A percentile compares a stretch with the other conserved stretches of the same genome.
These are phyloP conservation scores for Nasonia vitripennis DNA, from an alignment of 1,140 invertebrate species.

Conservation along the genomic window DNA sequence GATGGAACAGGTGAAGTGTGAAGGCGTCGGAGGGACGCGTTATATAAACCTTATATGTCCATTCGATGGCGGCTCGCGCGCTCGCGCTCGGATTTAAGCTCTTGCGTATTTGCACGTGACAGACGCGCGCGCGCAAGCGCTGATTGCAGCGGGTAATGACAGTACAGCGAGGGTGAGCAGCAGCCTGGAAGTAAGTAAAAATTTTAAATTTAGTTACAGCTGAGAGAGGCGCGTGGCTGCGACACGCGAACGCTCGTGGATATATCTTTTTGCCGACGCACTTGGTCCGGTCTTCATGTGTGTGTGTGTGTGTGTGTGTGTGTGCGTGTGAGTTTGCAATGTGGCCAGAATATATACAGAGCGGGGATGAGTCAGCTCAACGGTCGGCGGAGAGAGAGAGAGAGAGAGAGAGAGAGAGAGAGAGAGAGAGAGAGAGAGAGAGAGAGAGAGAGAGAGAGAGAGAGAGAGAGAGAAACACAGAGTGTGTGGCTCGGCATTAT, in stretches of 20 bases:
- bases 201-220: constrained; percentile 76
- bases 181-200: constrained; percentile 76
- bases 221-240: constrained; percentile 63
- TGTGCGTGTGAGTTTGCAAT: constrained; percentile 62
- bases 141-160: constrained; percentile 76
- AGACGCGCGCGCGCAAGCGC: constrained; percentile 54
- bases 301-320: constrained; percentile 30
- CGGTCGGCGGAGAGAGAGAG: constrained; percentile 55
- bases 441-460: background rate
- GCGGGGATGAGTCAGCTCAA: constrained; percentile 70
- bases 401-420: constrained; percentile 54
- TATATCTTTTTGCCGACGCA: constrained; percentile 50
- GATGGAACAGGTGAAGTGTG: constrained; percentile 62
- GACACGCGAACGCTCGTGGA: constrained; percentile 53
- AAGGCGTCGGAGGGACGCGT: constrained; percentile 58
- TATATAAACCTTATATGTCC: background rate
- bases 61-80: background rate
- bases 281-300: constrained; percentile 14
- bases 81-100: background rate
- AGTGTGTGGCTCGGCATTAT: constrained; percentile 52
- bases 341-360: constrained; percentile 61
- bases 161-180: constrained; percentile 71
- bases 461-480: constrained; percentile 55
- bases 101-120: constrained; percentile 8
- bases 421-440: constrained; percentile 45